Conservation (phyloP, 2,888 invertebrate genomes). For the Agrotis exclamationis region DNA sequence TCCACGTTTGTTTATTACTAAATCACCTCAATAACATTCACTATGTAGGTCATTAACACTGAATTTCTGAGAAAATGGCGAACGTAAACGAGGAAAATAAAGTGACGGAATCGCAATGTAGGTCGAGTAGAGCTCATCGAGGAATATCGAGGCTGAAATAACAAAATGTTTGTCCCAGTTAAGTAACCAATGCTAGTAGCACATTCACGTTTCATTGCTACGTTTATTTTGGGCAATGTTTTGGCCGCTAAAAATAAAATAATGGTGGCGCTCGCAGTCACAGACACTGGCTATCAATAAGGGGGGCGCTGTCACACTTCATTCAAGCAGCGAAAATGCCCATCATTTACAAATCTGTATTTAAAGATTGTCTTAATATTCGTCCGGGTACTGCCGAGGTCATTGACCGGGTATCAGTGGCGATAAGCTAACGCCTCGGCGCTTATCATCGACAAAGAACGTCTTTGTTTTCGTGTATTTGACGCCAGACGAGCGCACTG, state of each 20-base stretch:
- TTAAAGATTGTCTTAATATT: slow-evolving; percentile 67
- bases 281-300: slow-evolving; percentile 3
- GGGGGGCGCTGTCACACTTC: slow-evolving; percentile 8
- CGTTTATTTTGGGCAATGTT: slow-evolving; percentile 53
- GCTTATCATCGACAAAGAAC: slow-evolving; percentile 87
- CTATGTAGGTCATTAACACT: slow-evolving; percentile 87
- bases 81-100: slow-evolving; percentile 84
- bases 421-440: slow-evolving; percentile 86
- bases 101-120: slow-evolving; percentile 74
- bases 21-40: slow-evolving; percentile 61
- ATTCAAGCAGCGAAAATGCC: slow-evolving; percentile 9
- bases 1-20: slow-evolving; percentile 44
- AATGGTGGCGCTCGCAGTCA: neutral
- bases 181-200: slow-evolving; percentile 68
- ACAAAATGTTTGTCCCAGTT: slow-evolving; percentile 74
- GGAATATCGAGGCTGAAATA: slow-evolving; percentile 78
- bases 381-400: slow-evolving; percentile 81
- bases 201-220: slow-evolving; percentile 50
- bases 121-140: slow-evolving; percentile 78
- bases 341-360: slow-evolving; percentile 54
- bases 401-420: slow-evolving; percentile 85
- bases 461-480: slow-evolving; percentile 87
- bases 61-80: slow-evolving; percentile 79
- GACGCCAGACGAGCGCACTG: slow-evolving; percentile 76
- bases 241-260: slow-evolving; percentile 21